Base-by-base conservation (phyloP, 1,140 invertebrate genomes). In the Penaeus japonicus region DNA sequence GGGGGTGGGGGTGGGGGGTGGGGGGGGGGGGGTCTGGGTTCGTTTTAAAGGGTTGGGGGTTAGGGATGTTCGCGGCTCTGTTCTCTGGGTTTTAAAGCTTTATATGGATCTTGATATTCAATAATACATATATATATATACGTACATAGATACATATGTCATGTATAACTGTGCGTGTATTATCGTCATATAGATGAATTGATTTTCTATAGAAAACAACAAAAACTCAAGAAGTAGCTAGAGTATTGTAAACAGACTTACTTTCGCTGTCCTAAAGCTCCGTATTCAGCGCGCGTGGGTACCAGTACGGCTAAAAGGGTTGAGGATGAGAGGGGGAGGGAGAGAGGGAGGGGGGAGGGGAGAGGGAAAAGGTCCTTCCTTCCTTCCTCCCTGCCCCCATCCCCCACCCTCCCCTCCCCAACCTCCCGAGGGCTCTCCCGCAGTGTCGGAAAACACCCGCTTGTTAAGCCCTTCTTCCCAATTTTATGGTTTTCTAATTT, bases 401-500 rank as follows among this genome's bases (percentile, higher is more conserved):
- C 18, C 59, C 32, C 18, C 78, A 24, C 53, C 53, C 30, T 12
- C 20, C 30, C 27, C 24, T 4, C n/a, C 4, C 55, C 57, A 30
- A n/a, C 47, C 47, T 12, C 73, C 32, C 73, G 39, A 30, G 39
- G 30, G 39, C 73, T 32, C 73, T 32, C 73, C 59, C 22, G 65
- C 80, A 17, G 73, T 24, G 81, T 35, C 80, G 70, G 77, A 35
- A 88, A 35, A 88, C 80, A 77, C 86, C 65, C 80, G 54, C 80
- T 83, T 78, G 70, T 88, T 84, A 83, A 82, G 73, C 54, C 81
- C 73, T 62, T 83, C 70, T 88, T 84, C 55, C 54, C 86, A 88
- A 83, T 88, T 83, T 88, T 88, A 88, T 88, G 86, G 80, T 47
- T 84, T 83, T 88, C 86, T 88, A 88, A 88, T 88, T 88, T 88